phyloP scores from a whole-genome alignment of 2,888 invertebrate species.

The Prosopocoilus inquinatus region DNA sequence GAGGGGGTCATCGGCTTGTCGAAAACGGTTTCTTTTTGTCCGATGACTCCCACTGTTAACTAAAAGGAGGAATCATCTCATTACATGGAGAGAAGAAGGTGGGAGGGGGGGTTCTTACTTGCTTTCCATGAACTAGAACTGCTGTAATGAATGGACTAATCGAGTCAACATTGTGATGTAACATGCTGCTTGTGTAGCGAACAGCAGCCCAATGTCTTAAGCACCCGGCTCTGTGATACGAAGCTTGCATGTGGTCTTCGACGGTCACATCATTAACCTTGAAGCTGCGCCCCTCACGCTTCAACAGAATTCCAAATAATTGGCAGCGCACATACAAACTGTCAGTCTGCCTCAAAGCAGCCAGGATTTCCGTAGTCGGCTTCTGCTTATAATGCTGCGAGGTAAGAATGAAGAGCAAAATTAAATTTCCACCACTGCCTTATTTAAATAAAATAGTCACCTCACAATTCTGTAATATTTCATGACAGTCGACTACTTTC shows the following conservation, averaged over 20 bases:
- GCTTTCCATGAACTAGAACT: slow-evolving; percentile 96
- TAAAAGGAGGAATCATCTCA: slow-evolving; percentile 34
- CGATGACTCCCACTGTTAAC: slow-evolving; percentile 92
- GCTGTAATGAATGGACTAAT: slow-evolving; percentile 98
- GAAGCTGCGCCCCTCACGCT: slow-evolving; percentile 78
- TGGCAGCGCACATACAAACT: slow-evolving; percentile 81
- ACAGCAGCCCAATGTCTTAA: slow-evolving; percentile 90
- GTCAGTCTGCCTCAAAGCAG: slow-evolving; percentile 65
- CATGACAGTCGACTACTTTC: slow-evolving; percentile 71
- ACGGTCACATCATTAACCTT: slow-evolving; percentile 64
- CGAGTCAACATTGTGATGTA: slow-evolving; percentile 94
- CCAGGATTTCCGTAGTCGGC: slow-evolving; percentile 72
- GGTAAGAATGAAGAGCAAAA: slow-evolving; percentile 7
- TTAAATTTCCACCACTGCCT: too few species aligned
- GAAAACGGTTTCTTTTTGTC: slow-evolving; percentile 92
- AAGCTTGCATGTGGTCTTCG: slow-evolving; percentile 64
- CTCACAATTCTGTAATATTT: slow-evolving; percentile 54
- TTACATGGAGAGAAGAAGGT: too few species aligned
- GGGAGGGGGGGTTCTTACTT: slow-evolving; percentile 70
- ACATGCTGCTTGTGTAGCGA: slow-evolving; percentile 89
- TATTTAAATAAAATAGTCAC: slow-evolving; percentile 45
- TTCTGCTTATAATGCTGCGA: slow-evolving; percentile 61
- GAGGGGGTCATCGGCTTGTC: slow-evolving; percentile 97
- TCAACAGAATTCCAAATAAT: slow-evolving; percentile 77
- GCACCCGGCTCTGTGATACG: slow-evolving; percentile 83